Evolutionary conservation across 2,888 invertebrate genomes (phyloP).

Genomic region (Eurytoma adleriae): DNA sequence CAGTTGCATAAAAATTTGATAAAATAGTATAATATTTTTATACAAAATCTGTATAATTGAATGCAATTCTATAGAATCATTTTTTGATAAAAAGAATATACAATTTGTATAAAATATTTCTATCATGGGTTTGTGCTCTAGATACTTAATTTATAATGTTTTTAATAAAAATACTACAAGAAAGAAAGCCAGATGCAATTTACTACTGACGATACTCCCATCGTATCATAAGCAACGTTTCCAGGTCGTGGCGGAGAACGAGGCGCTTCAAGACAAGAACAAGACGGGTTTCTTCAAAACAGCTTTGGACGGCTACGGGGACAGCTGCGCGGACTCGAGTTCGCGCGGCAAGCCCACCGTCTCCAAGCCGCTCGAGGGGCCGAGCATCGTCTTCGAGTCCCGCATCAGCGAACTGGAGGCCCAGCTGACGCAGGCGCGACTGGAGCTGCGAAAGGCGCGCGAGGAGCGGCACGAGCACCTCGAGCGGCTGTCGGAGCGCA

Average conservation of each 20-base stretch:
- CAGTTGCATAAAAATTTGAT: no score
- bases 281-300: slow-evolving; percentile 83
- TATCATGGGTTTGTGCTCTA: no score
- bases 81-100: no score
- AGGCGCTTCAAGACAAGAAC: slow-evolving; percentile 85
- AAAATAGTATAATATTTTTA: no score
- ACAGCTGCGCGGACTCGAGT: background rate
- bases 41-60: no score
- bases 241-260: slow-evolving; percentile 87
- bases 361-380: slow-evolving; percentile 79
- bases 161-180: no score
- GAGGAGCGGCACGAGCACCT: slow-evolving; percentile 80
- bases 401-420: slow-evolving; percentile 91
- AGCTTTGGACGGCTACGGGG: slow-evolving; percentile 69
- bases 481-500: slow-evolving; percentile 67
- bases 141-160: no score
- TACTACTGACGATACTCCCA: background rate
- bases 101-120: no score
- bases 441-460: slow-evolving; percentile 85
- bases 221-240: background rate
- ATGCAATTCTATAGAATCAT: no score
- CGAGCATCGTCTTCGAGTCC: slow-evolving; percentile 89
- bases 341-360: slow-evolving; percentile 62
- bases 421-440: slow-evolving; percentile 86
- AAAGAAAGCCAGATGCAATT: no score